A percentile compares a stretch with the other conserved stretches of the same genome.
These are phyloP conservation scores for Oplegnathus fasciatus DNA, from an alignment of 2,113 vertebrate genomes.

Conservation along the genomic window DNA sequence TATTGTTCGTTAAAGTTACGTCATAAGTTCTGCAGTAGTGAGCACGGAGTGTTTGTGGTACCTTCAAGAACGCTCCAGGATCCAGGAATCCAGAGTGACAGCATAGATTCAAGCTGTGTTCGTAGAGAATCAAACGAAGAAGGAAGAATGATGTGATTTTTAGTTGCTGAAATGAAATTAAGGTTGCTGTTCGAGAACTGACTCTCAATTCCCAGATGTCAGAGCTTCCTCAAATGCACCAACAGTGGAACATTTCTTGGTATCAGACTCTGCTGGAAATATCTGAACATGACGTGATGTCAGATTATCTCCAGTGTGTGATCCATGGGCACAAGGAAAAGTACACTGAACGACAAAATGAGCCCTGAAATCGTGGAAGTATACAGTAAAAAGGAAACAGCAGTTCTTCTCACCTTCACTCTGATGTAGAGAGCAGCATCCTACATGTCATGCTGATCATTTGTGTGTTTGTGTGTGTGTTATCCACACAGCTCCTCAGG, in stretches of 20 bases:
- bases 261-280: neutral
- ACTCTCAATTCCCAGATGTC: neutral
- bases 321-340: neutral
- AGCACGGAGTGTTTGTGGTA: neutral
- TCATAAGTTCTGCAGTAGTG: neutral
- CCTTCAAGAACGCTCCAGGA: neutral
- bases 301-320: neutral
- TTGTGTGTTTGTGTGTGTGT: constrained; percentile 14
- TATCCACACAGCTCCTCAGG: constrained; percentile 83
- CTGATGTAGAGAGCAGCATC: neutral
- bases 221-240: neutral
- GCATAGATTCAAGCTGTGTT: too few species aligned
- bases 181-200: neutral
- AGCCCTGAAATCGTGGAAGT: neutral
- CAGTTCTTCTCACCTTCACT: neutral
- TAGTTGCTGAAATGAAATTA: neutral
- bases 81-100: neutral
- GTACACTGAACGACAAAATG: neutral
- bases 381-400: too few species aligned
- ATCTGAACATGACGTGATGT: neutral
- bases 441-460: neutral
- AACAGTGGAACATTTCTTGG: neutral
- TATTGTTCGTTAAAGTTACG: too few species aligned
- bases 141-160: neutral
- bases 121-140: neutral